Percentiles rank a stretch among this genome's conserved stretches.
These are phyloP conservation scores for Leptinotarsa juncta DNA, from an alignment of 2,888 invertebrate species.

Conservation along the genomic window DNA sequence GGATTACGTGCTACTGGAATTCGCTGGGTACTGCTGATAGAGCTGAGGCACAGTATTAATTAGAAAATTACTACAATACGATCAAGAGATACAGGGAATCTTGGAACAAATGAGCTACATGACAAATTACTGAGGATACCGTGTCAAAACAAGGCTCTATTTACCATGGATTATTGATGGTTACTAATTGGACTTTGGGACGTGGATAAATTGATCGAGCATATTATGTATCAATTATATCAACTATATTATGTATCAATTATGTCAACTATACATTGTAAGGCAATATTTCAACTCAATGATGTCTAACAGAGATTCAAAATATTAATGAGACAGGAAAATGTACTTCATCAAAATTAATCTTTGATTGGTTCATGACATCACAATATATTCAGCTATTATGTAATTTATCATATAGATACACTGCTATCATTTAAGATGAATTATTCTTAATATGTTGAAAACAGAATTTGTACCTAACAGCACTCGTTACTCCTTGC, in stretches of 20 bases:
- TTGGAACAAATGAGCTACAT: slow-evolving; percentile 27
- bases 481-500: too few species aligned
- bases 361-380: too few species aligned
- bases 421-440: too few species aligned
- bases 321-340: background rate
- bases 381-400: too few species aligned
- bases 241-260: slow-evolving; percentile 3
- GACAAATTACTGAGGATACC: slow-evolving; percentile 28
- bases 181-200: slow-evolving; percentile 5
- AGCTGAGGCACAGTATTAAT: slow-evolving; percentile 15
- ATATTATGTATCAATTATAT: slow-evolving; percentile 10
- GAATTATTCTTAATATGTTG: too few species aligned
- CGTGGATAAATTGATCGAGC: slow-evolving; percentile 4
- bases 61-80: slow-evolving; percentile 21
- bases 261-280: slow-evolving; percentile 3
- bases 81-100: slow-evolving; percentile 21
- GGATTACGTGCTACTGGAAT: background rate
- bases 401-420: too few species aligned
- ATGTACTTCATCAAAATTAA: background rate
- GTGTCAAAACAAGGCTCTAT: slow-evolving; percentile 26
- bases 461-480: too few species aligned
- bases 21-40: slow-evolving; percentile 6
- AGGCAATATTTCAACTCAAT: background rate
- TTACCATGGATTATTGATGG: slow-evolving; percentile 16
- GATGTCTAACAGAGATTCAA: background rate